A percentile compares a stretch with the other conserved stretches of the same genome.
These are phyloP conservation scores for Bufo gargarizans DNA, from an alignment of 2,113 vertebrate genomes.

Conservation along the genomic window DNA sequence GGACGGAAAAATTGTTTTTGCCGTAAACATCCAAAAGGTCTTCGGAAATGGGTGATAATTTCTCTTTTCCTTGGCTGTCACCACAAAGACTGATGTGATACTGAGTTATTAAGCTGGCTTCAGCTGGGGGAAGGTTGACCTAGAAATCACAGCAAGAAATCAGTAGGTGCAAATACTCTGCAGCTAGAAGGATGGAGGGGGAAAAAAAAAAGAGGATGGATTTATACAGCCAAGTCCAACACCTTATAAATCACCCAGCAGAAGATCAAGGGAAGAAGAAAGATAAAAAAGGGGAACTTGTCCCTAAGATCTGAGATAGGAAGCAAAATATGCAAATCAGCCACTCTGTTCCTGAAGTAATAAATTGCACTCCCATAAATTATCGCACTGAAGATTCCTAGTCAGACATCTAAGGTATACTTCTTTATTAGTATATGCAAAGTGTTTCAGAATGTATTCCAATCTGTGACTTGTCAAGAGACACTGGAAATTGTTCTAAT, in stretches of 20 bases:
- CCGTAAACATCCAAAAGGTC: constrained; percentile 57
- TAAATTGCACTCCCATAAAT: constrained; percentile 54
- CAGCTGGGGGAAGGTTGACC: constrained; percentile 57
- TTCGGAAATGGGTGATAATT: constrained; percentile 57
- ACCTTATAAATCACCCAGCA: constrained; percentile 58
- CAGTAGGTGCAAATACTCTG: constrained; percentile 55
- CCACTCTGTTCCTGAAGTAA: constrained; percentile 43
- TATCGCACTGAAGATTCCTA: constrained; percentile 43
- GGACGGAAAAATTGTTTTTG: constrained; percentile 54
- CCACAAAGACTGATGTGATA: constrained; percentile 57
- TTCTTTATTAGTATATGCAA: constrained; percentile 52
- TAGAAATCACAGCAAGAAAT: constrained; percentile 57
- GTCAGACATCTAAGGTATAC: constrained; percentile 47
- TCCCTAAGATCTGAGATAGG: constrained; percentile 56
- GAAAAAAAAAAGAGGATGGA: constrained; percentile 55
- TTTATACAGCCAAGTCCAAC: constrained; percentile 58
- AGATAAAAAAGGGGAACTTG: constrained; percentile 57
- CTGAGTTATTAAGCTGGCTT: constrained; percentile 57
- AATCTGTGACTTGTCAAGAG: constrained; percentile 54
- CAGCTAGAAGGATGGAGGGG: constrained; percentile 39
- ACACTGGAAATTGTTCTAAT: constrained; percentile 52
- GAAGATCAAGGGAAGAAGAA: constrained; percentile 55
- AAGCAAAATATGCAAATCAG: constrained; percentile 56
- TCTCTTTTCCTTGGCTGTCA: constrained; percentile 58
- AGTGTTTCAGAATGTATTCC: constrained; percentile 32